Base-by-base conservation (phyloP, 1,140 invertebrate species). In the Rhopalosiphum padi region DNA sequence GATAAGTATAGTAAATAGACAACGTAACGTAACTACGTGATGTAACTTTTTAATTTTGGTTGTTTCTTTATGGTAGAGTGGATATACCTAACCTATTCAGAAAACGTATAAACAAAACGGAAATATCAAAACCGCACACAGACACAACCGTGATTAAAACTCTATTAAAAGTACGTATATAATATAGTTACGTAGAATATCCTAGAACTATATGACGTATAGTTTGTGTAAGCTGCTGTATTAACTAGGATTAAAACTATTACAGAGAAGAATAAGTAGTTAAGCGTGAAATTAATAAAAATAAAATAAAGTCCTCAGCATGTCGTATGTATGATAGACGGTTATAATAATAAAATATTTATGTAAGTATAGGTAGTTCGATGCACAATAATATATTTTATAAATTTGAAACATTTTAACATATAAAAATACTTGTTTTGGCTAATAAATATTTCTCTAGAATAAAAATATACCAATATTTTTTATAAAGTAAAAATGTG, bases 31-130 rank as follows among this genome's bases (percentile, higher is more conserved):
- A 77, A 77, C 60, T 77, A 77, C 30, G 60, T 77, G 60, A 77
- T 77, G 60, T 77, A 77, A 77, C 60, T 77, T 77, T 68, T 77
- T 77, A 77, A 77, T 77, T 77, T 77, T n/a, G 15, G 60, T 77
- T 18, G 30, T n/a, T 35, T 77, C 60, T 77, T 77, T 77, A 77
- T 77, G 60, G 60, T 77, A 77, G 60, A 77, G 60, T 77, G n/a
- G 60, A 7, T 68, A 68, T 77, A 77, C 30, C 30, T 60, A 55
- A 77, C 60, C 30, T 77, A 77, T 77, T 77, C n/a, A n/a, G 11
- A n/a, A 77, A 77, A n/a, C 30, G 60, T 21, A 77, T 15, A 77
- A 77, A 77, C 30, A n/a, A 77, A 77, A 77, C 60, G 30, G n/a
- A 77, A 77, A n/a, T 77, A 77, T n/a, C n/a, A 77, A 77, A 77